Conservation (phyloP, 2,113 vertebrate genomes). For the Ursus arctos region DNA sequence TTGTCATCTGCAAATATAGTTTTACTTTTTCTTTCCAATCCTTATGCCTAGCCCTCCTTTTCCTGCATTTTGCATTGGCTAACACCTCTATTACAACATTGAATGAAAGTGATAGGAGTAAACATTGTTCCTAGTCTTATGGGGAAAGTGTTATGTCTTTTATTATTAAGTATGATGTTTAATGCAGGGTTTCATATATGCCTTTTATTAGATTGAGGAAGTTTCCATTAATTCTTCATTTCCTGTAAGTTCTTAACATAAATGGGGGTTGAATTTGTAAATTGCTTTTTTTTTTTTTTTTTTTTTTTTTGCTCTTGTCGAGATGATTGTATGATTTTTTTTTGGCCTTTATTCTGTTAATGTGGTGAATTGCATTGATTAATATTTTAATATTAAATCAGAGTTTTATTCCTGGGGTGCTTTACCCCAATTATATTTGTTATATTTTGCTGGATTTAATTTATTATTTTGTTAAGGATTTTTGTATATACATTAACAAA, state of each 20-base stretch:
- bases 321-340: neutral
- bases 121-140: neutral
- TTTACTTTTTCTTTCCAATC: neutral
- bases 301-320: neutral
- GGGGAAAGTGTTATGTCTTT: neutral
- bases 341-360: neutral
- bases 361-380: neutral
- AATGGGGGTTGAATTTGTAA: neutral
- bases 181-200: neutral
- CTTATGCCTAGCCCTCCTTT: neutral
- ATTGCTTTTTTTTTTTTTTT: neutral
- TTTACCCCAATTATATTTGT: neutral
- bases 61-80: neutral
- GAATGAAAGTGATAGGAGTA: neutral
- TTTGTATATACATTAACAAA: neutral
- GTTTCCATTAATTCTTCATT: neutral
- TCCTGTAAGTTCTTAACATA: neutral
- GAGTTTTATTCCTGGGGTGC: neutral
- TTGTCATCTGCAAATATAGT: neutral
- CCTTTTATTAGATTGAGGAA: neutral
- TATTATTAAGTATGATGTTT: neutral
- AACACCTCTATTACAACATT: neutral
- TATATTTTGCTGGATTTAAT: neutral
- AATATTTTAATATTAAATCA: neutral
- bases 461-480: neutral